Base-by-base conservation (phyloP, 2,797 vertebrate species). In the Alauda arvensis region DNA sequence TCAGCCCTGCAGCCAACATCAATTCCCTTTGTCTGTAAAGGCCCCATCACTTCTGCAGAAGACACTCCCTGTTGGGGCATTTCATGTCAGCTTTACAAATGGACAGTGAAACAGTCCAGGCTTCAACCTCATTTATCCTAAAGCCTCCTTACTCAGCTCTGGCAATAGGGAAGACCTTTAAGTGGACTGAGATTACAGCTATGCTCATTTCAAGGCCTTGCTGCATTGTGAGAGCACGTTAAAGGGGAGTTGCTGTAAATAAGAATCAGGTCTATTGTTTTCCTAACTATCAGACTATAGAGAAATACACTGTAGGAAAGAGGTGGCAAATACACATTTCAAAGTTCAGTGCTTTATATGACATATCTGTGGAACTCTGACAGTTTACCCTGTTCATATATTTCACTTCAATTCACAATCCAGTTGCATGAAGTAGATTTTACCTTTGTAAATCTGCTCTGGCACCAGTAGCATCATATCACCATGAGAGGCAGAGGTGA, bases 331-430 rank as follows among this genome's bases (percentile, higher is more conserved):
- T 72, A 79, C 40, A 69, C 62, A 68, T 94, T 94, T 94, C 79
- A 90, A 83, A 88, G 91, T 88, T 93, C 88, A 93, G 40, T 86
- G 78, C 62, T 65, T 94, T 90, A 83, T 85, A 85, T 66, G 77
- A 90, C 78, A 90, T 92, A 49, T 76, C 66, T 0, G 0, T 75
- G 86, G 66, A 62, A 56, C 45, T 81, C 88, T 91, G 84, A 89
- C 77, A 65, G 61, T 68, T 87, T 91, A 53, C n/a, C 42, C 76
- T 65, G 62, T 81, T 78, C 65, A 33, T 89, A 29, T 63, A 87
- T 88, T 91, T 92, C 71, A 84, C 75, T 89, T 91, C 85, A 87
- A 31, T 85, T 91, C 72, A 89, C 87, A 92, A 52, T 82, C 83
- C 68, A 87, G 57, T 84, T 91, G 57, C 42, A 83, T 55, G 57